Evolutionary conservation across 1,140 invertebrate species (phyloP), one percentile per base, ranked within the genome.

Genomic region (Musca domestica): DNA sequence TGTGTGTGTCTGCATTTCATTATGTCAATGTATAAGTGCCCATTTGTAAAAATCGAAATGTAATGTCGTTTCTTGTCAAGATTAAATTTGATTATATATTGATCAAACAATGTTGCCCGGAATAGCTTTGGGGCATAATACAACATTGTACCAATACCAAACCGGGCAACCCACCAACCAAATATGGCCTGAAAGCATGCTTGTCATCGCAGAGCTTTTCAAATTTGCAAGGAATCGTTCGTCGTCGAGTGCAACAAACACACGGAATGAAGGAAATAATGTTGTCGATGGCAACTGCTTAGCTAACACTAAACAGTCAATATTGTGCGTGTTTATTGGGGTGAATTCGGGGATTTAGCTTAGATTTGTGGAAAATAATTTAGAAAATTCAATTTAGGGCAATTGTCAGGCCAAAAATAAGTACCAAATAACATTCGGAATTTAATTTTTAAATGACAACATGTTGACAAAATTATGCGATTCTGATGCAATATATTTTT

Each of bases 31-130:
- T 41, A 10, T 12, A 10, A 9, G 34, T 41, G 12, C 34, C 6
- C 34, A 41, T 41, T 41, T 41, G 34, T 30, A 30, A 30, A 48
- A 48, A 48, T 48, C 47, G 48, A 49, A 49, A 49, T 49, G 19
- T 49, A 49, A 49, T 49, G 48, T 10, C 48, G n/a, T 49, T 49
- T 19, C 75, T 77, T 77, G 75, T 77, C 75, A 77, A 77, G 75
- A 77, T 77, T 77, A 75, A 77, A 77, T 77, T 77, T 77, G 75
- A 68, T 74, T 73, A 75, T 77, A 77, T 78, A 78, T 78, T 78
- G 76, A 78, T 78, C 76, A 78, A 78, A 78, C 76, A 78, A 78
- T 78, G 76, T 67, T 68, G 7, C 41, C 67, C 58, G 48, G 67
- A 68, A 68, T 68, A 64, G 58, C 67, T 68, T 30, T 41, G 25